Conservation (phyloP, 1,140 invertebrate genomes). For the Mizuhopecten yessoensis region DNA sequence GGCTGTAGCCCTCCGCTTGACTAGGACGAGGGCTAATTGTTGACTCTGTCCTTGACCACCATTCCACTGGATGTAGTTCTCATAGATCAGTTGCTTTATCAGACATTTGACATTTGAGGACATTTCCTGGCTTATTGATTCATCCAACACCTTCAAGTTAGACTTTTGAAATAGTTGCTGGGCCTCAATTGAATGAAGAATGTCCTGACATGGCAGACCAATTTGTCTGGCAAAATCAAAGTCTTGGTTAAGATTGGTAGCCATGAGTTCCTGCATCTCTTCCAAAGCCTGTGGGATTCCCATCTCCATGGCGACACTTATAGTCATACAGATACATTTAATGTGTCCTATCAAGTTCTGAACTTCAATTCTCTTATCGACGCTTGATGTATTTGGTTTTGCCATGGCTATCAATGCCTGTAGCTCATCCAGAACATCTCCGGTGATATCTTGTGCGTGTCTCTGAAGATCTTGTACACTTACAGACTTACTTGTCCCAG, state of each 20-base stretch:
- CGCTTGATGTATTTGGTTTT: conserved; percentile 41
- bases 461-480: conserved; percentile 1
- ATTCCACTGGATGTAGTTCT: conserved; percentile 62
- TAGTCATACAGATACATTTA: conserved; percentile 60
- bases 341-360: conserved; percentile 58
- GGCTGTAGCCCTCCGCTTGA: conserved; percentile 74
- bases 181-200: conserved; percentile 48
- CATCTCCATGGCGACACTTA: conserved; percentile 61
- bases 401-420: conserved; percentile 50
- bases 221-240: conserved; percentile 63
- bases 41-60: conserved; percentile 12
- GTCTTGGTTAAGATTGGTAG: neutral
- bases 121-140: neutral
- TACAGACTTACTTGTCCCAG: conserved; percentile 23
- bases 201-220: conserved; percentile 55
- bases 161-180: neutral
- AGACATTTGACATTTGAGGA: conserved; percentile 63
- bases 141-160: conserved; percentile 1
- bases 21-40: conserved; percentile 75
- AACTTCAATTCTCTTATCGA: conserved; percentile 14
- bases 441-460: conserved; percentile 56
- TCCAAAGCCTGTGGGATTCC: conserved; percentile 62
- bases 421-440: conserved; percentile 55
- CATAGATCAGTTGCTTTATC: conserved; percentile 63
- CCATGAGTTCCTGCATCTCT: conserved; percentile 65